phyloP scores from a whole-genome alignment of 1,140 invertebrate species.

The Pseudomyrmex cubaensis region DNA sequence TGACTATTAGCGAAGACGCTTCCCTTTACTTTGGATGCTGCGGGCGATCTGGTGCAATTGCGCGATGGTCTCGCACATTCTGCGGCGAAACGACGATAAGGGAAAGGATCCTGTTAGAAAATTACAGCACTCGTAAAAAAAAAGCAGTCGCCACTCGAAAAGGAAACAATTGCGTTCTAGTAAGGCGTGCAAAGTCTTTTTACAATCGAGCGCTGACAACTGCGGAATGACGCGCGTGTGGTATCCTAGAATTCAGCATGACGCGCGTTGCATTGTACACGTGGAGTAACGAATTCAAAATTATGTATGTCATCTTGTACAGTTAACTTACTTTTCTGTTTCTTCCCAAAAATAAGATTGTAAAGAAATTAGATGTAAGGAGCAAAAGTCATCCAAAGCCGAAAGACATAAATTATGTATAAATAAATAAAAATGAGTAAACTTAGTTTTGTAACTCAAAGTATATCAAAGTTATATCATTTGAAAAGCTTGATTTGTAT shows the following conservation, averaged over 20 bases:
- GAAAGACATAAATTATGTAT: too few relatives aligned
- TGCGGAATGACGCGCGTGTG: background rate
- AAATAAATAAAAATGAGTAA: too few relatives aligned
- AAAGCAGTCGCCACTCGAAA: constrained; percentile 63
- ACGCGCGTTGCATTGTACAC: background rate
- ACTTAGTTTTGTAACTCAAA: too few relatives aligned
- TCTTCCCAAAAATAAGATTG: too few relatives aligned
- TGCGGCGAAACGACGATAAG: constrained; percentile 34
- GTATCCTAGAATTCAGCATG: background rate
- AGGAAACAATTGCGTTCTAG: constrained; percentile 62
- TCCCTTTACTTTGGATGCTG: constrained; percentile 47
- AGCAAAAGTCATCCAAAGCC: too few relatives aligned
- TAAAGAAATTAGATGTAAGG: too few relatives aligned
- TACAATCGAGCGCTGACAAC: constrained; percentile 21
- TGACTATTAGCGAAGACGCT: constrained; percentile 12
- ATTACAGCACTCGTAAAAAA: constrained; percentile 64
- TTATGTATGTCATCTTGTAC: background rate
- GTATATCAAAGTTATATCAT: too few relatives aligned
- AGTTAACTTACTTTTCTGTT: too few relatives aligned
- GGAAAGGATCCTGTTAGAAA: constrained; percentile 72
- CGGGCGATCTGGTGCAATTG: constrained; percentile 70
- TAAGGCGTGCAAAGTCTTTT: constrained; percentile 61
- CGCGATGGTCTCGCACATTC: constrained; percentile 35
- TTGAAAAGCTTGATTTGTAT: too few relatives aligned
- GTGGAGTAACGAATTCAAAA: background rate